phyloP scores from a whole-genome alignment of 2,113 vertebrate species.

The Carlito syrichta region DNA sequence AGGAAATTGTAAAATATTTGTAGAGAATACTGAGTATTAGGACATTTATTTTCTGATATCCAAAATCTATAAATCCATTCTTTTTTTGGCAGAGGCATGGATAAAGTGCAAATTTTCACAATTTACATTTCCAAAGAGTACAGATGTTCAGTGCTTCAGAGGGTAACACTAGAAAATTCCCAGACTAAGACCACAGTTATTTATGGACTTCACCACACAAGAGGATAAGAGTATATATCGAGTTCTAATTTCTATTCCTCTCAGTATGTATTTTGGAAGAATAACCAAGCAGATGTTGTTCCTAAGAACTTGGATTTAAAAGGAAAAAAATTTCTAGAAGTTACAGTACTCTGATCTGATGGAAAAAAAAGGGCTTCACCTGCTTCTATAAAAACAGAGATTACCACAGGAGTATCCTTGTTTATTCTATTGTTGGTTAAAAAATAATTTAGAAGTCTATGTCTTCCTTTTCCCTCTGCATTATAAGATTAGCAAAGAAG shows the following conservation, averaged over 20 bases:
- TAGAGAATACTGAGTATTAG: constrained; percentile 71
- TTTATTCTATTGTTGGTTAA: neutral
- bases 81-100: constrained; percentile 73
- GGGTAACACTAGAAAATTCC: constrained; percentile 66
- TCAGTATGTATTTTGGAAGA: constrained; percentile 58
- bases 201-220: constrained; percentile 69
- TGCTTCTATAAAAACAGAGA: neutral
- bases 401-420: neutral
- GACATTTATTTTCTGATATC: constrained; percentile 65
- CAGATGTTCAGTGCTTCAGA: constrained; percentile 78
- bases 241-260: constrained; percentile 55
- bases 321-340: neutral
- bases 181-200: constrained; percentile 61
- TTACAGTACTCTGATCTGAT: neutral
- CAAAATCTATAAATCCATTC: constrained; percentile 70
- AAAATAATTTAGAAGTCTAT: neutral
- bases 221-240: constrained; percentile 70
- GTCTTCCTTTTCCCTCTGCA: neutral
- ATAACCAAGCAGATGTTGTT: constrained; percentile 68
- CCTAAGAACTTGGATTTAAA: constrained; percentile 40
- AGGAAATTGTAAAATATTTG: constrained; percentile 62
- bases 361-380: neutral
- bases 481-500: neutral
- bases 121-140: constrained; percentile 78
- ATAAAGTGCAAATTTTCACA: constrained; percentile 70